Conservation (phyloP, 2,888 invertebrate species). For the Metellina segmentata region DNA sequence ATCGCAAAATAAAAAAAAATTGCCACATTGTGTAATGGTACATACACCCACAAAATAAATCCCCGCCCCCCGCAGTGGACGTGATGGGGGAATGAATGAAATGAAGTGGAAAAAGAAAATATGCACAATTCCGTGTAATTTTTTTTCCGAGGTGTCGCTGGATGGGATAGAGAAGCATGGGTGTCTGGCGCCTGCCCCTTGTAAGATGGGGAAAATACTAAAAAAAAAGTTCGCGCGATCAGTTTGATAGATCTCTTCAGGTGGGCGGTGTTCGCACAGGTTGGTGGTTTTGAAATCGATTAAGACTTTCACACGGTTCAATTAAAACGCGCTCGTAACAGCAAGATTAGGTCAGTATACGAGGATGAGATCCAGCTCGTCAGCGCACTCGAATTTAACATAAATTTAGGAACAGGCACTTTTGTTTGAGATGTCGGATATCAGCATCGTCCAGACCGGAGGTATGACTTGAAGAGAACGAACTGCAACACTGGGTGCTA, state of each 20-base stretch:
- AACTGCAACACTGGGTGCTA: background rate
- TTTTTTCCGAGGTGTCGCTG: constrained; percentile 27
- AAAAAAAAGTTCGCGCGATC: constrained; percentile 15
- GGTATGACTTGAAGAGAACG: background rate
- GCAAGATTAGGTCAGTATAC: background rate
- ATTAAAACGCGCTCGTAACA: background rate
- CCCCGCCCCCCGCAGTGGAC: constrained; percentile 2
- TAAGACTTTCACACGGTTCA: background rate
- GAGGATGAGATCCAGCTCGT: no score
- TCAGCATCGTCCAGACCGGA: background rate
- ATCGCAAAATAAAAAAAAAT: constrained; percentile 17
- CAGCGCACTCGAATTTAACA: no score
- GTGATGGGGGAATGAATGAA: background rate
- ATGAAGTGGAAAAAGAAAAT: background rate
- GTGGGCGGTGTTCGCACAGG: background rate
- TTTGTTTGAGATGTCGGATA: background rate
- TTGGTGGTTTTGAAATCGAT: background rate
- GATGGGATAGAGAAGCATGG: background rate
- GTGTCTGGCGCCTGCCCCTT: constrained; percentile 34
- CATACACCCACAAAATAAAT: constrained; percentile 43
- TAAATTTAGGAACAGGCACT: background rate
- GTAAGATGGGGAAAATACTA: background rate
- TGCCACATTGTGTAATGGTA: constrained; percentile 1
- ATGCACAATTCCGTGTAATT: constrained; percentile 8
- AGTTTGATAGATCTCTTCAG: background rate